phyloP scores from a whole-genome alignment of 2,797 vertebrate genomes.

The Catharus ustulatus region DNA sequence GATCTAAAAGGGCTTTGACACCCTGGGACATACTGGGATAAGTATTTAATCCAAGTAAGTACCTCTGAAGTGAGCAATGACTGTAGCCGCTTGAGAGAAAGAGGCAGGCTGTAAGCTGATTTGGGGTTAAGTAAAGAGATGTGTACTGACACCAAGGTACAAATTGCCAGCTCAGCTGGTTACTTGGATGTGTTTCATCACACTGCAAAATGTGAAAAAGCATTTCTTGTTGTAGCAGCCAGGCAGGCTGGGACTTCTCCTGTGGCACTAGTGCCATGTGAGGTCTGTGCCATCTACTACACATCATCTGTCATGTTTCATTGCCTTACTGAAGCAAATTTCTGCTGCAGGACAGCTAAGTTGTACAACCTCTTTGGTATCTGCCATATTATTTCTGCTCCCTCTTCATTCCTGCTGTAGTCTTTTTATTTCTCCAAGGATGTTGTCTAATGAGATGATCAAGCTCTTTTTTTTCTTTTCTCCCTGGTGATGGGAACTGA shows the following conservation, averaged over 20 bases:
- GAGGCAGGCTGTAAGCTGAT: background rate
- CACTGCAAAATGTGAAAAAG: background rate
- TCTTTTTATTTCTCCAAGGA: constrained; percentile 35
- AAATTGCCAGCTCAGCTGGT: background rate
- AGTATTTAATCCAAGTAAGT: background rate
- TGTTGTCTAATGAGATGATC: background rate
- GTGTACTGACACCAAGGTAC: background rate
- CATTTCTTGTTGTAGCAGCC: background rate
- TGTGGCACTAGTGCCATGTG: background rate
- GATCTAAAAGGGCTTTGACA: background rate
- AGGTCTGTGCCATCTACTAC: background rate
- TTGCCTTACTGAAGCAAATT: background rate
- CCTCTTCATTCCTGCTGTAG: background rate
- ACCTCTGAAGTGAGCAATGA: background rate
- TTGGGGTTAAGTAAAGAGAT: background rate
- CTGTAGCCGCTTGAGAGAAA: background rate
- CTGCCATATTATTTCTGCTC: background rate
- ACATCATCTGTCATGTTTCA: constrained; percentile 6
- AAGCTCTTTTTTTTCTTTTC: background rate
- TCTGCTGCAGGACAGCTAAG: background rate
- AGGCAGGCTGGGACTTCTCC: background rate
- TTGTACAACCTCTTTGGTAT: background rate
- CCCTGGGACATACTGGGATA: background rate
- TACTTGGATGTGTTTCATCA: constrained; percentile 1
- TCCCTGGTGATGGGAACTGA: background rate